Percentiles rank a stretch among this genome's conserved stretches.
Conservation (phyloP, 2,113 vertebrate species). For the Hippocampus guttulatus region DNA sequence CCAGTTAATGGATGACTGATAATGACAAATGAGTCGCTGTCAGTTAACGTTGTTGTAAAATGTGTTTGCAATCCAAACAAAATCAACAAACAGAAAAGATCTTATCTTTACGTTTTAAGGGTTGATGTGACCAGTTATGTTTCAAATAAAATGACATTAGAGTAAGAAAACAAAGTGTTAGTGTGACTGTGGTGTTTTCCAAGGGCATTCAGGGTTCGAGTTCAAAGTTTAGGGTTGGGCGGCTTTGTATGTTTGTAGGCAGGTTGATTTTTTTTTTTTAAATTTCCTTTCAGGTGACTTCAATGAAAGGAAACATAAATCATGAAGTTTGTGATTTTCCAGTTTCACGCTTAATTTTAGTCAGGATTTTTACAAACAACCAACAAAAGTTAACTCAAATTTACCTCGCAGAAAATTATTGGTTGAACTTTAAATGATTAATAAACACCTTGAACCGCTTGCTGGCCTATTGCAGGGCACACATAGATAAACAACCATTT, state of each 20-base stretch:
- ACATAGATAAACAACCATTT: too few relatives aligned
- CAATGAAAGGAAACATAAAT: not conserved
- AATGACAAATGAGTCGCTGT: not conserved
- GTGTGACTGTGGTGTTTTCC: not conserved
- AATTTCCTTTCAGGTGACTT: not conserved
- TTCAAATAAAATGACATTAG: not conserved
- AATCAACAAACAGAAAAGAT: not conserved
- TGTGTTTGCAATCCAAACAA: not conserved
- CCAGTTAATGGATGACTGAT: constrained; percentile 23
- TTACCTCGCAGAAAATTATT: not conserved
- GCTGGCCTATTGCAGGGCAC: too few relatives aligned
- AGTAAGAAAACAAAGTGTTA: not conserved
- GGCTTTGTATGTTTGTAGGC: not conserved
- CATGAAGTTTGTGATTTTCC: not conserved
- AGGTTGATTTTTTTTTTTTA: not conserved
- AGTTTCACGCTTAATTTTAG: not conserved
- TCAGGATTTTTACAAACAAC: not conserved
- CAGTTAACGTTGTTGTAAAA: not conserved
- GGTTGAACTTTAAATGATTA: not conserved
- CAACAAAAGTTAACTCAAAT: not conserved
- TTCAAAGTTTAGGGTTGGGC: not conserved
- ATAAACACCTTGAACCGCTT: too few relatives aligned
- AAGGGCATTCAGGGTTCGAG: not conserved
- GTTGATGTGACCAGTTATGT: not conserved
- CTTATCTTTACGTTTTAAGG: not conserved